A percentile compares a stretch with the other conserved stretches of the same genome.
phyloP scores from a whole-genome alignment of 2,113 vertebrate genomes.

The Anguilla rostrata region DNA sequence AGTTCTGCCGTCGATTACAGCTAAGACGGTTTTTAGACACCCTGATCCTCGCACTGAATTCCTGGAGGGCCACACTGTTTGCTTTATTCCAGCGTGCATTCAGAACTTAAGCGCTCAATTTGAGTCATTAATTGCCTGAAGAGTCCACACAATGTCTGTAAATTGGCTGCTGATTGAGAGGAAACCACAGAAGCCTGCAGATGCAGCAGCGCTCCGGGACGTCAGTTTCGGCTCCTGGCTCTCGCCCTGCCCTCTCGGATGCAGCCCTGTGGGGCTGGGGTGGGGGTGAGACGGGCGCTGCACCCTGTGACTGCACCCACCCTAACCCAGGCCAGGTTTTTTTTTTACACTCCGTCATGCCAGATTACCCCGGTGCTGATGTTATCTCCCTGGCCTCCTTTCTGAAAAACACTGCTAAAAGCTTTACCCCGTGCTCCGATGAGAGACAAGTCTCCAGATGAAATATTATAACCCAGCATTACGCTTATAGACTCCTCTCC shows the following conservation, averaged over 20 bases:
- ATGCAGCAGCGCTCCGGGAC: too few species aligned
- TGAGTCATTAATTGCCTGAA: too few species aligned
- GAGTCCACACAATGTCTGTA: too few species aligned
- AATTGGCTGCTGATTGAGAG: too few species aligned
- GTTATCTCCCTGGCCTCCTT: constrained; percentile 58
- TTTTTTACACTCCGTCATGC: constrained; percentile 61
- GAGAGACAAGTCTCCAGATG: too few species aligned
- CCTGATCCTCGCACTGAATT: background rate
- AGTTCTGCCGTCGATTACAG: background rate
- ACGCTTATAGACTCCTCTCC: too few species aligned
- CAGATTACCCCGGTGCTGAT: constrained; percentile 61
- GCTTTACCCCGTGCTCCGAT: constrained; percentile 19
- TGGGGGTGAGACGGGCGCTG: constrained; percentile 29
- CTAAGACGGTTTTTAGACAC: background rate
- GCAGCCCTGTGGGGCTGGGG: background rate
- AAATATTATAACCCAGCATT: too few species aligned
- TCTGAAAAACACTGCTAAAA: constrained; percentile 58
- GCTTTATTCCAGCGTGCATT: too few species aligned
- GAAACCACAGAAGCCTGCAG: too few species aligned
- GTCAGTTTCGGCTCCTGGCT: background rate
- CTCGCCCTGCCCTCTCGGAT: background rate
- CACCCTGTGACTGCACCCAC: background rate
- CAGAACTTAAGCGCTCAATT: too few species aligned
- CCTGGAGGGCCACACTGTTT: background rate
- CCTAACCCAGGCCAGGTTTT: constrained; percentile 48